Evolutionary conservation across 2,797 vertebrate genomes (phyloP).

Genomic region (Remorina albescens): DNA sequence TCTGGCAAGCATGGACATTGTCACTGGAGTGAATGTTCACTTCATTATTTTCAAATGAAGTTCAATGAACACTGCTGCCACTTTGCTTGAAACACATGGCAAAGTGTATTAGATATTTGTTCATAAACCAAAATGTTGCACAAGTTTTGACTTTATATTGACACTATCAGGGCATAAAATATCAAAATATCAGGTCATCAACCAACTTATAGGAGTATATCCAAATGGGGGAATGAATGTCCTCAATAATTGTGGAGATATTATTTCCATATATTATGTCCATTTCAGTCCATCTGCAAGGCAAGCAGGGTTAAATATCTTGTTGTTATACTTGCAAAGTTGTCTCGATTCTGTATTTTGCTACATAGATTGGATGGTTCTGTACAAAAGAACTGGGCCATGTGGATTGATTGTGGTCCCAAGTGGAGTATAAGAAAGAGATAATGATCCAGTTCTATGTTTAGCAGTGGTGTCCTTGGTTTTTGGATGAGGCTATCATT

Average conservation of each 20-base stretch:
- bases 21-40: no score
- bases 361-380: constrained; percentile 8
- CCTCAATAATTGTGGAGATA: not conserved
- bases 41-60: no score
- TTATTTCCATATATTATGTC: no score
- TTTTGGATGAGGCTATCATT: constrained; percentile 55
- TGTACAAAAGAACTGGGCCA: constrained; percentile 28
- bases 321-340: not conserved
- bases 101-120: no score
- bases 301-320: no score
- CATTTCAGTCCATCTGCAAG: not conserved
- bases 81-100: no score
- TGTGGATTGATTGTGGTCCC: constrained; percentile 33
- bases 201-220: no score
- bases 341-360: not conserved
- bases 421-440: constrained; percentile 29
- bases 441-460: constrained; percentile 64
- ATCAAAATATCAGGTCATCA: no score
- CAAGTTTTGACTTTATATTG: not conserved
- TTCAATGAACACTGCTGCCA: no score
- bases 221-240: not conserved
- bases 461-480: constrained; percentile 54
- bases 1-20: no score
- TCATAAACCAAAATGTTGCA: not conserved
- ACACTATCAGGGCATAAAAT: no score